A percentile compares a stretch with the other conserved stretches of the same genome.
Evolutionary conservation across 2,888 invertebrate genomes (phyloP).

Genomic region (Rhingia campestris): DNA sequence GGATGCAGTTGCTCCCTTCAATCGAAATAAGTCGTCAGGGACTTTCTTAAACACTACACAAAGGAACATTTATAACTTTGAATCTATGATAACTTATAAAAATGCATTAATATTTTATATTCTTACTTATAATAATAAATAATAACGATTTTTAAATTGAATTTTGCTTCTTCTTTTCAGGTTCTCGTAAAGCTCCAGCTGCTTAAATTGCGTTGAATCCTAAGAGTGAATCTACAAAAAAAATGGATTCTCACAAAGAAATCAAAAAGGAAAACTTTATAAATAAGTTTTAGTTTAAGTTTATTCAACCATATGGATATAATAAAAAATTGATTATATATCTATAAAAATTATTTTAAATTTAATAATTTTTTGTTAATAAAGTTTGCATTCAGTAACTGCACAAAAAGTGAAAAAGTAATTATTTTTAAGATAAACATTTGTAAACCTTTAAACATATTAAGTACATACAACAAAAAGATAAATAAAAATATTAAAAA

Average conservation of each 20-base stretch:
- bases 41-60: too few species aligned
- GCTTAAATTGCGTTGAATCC: conserved; percentile 46
- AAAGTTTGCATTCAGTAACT: conserved; percentile 21
- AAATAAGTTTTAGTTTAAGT: conserved; percentile 54
- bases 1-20: too few species aligned
- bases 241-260: conserved; percentile 44
- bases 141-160: not conserved
- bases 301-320: conserved; percentile 21
- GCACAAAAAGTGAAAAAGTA: not conserved
- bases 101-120: too few species aligned
- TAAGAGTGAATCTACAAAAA: conserved; percentile 21
- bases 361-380: conserved; percentile 14
- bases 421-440: not conserved
- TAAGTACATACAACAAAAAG: not conserved
- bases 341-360: conserved; percentile 10
- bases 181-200: conserved; percentile 63
- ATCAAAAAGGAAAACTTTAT: conserved; percentile 38
- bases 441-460: conserved; percentile 3
- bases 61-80: too few species aligned
- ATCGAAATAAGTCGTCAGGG: too few species aligned
- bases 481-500: too few species aligned
- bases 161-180: conserved; percentile 29
- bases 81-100: too few species aligned
- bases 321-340: not conserved
- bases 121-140: too few species aligned